phyloP scores from a whole-genome alignment of 2,888 invertebrate genomes.

The Epistrophe grossulariae region DNA sequence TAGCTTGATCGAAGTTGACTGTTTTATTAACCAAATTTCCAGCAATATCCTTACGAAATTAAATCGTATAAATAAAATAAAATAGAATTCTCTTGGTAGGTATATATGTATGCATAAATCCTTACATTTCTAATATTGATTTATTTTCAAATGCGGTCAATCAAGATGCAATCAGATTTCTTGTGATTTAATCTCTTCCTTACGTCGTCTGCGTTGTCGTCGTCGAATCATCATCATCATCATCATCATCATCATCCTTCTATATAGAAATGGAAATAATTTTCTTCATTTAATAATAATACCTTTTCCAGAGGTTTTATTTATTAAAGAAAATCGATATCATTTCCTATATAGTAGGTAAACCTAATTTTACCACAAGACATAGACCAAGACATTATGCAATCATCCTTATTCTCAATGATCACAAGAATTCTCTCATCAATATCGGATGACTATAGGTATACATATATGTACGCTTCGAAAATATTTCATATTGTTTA shows the following conservation, averaged over 20 bases:
- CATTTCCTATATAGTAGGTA: neutral
- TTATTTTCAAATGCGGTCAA: neutral
- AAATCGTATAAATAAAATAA: too few species aligned
- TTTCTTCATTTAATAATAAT: neutral
- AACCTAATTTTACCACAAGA: neutral
- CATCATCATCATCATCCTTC: neutral
- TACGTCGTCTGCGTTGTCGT: too few species aligned
- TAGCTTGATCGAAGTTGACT: too few species aligned
- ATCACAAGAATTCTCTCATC: conserved; percentile 37
- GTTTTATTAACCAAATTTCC: too few species aligned
- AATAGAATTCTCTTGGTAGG: too few species aligned
- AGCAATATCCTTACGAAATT: too few species aligned
- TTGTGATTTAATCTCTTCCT: neutral
- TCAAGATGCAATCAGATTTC: neutral
- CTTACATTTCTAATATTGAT: neutral
- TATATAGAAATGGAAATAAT: neutral
- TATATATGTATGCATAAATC: neutral
- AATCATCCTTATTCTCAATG: conserved; percentile 1
- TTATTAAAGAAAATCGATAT: neutral
- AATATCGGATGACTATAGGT: conserved; percentile 37
- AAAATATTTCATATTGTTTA: conserved; percentile 2
- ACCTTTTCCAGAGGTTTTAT: neutral
- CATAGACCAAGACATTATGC: neutral
- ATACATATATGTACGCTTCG: neutral
- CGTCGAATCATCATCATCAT: too few species aligned